phyloP scores from a whole-genome alignment of 2,888 invertebrate genomes.

The Zaprionus bogoriensis region DNA sequence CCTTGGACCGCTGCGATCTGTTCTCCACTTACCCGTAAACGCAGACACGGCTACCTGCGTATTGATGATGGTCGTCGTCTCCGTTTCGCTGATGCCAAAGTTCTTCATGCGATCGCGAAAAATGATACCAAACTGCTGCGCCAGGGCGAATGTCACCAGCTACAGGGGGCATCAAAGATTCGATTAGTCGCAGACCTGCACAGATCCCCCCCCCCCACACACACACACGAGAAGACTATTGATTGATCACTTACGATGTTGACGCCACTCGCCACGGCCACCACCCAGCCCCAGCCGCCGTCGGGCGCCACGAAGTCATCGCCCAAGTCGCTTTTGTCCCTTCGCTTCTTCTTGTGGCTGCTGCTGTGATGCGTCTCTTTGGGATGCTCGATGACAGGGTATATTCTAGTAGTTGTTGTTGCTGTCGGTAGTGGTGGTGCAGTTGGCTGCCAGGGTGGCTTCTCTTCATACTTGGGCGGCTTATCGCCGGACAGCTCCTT shows the following conservation, averaged over 20 bases:
- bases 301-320: conserved; percentile 88
- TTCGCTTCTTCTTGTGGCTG: conserved; percentile 79
- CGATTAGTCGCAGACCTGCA: not conserved
- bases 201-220: too few species aligned
- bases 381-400: too few species aligned
- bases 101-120: conserved; percentile 86
- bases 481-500: conserved; percentile 16
- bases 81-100: conserved; percentile 86
- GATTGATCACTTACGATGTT: conserved; percentile 90
- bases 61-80: conserved; percentile 89
- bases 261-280: conserved; percentile 88
- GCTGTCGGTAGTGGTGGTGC: conserved; percentile 22
- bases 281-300: conserved; percentile 90
- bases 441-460: conserved; percentile 30
- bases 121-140: conserved; percentile 89
- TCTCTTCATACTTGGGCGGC: conserved; percentile 23
- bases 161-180: conserved; percentile 75
- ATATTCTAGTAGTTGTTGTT: conserved; percentile 12
- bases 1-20: not conserved
- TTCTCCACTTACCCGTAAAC: conserved; percentile 85
- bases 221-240: too few species aligned
- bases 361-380: too few species aligned
- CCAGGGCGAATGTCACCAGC: conserved; percentile 87
- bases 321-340: conserved; percentile 81
- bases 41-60: conserved; percentile 88